phyloP scores from a whole-genome alignment of 1,140 invertebrate species.

The Zelostemma sp. region DNA sequence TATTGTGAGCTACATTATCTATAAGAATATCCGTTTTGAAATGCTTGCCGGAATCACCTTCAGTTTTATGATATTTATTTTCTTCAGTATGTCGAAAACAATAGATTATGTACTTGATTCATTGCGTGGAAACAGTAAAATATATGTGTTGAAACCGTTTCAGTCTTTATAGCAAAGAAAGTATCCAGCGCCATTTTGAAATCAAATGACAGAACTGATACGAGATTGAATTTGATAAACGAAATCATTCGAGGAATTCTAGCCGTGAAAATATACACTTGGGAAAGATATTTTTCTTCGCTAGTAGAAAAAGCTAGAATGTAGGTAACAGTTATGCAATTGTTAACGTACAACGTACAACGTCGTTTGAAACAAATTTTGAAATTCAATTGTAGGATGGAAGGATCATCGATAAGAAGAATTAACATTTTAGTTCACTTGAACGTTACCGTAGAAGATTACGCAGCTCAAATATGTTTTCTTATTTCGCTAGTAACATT shows the following conservation, averaged over 20 bases:
- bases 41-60: conserved; percentile 83
- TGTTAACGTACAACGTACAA: too few species aligned
- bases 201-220: conserved; percentile 88
- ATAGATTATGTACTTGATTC: too few species aligned
- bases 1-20: conserved; percentile 84
- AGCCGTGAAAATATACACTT: too few species aligned
- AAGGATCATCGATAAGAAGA: too few species aligned
- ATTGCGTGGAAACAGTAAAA: neutral
- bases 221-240: conserved; percentile 88
- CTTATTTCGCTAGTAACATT: conserved; percentile 84
- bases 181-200: conserved; percentile 78
- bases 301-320: conserved; percentile 73
- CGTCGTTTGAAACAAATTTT: too few species aligned
- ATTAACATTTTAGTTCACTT: too few species aligned
- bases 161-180: conserved; percentile 80
- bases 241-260: too few species aligned
- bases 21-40: conserved; percentile 78
- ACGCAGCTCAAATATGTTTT: conserved; percentile 81
- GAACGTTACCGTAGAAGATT: conserved; percentile 80
- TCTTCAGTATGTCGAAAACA: neutral
- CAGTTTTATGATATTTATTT: conserved; percentile 69
- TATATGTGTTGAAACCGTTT: neutral
- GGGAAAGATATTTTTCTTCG: conserved; percentile 78
- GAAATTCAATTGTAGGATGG: conserved; percentile 38
- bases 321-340: conserved; percentile 54